Base-by-base conservation (phyloP, 2,888 invertebrate genomes). In the Drosophila borealis region DNA sequence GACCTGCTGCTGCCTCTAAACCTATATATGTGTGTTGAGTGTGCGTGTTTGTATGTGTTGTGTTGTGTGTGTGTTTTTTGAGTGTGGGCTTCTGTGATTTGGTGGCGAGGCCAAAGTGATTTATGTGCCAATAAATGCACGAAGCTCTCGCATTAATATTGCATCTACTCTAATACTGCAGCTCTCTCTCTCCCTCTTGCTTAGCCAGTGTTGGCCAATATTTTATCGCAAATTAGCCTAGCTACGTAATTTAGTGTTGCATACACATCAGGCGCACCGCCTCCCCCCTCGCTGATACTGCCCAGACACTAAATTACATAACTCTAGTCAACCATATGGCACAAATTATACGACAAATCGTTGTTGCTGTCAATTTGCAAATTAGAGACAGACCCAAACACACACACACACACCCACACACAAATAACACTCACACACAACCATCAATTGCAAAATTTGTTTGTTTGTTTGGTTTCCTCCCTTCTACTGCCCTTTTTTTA, bases 41-140 rank as follows among this genome's bases (percentile, higher is more conserved):
- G 11, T 46, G 33, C 50, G 46, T 21, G 37, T 46, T 25, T 39
- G 25, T 56, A 13, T 33, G 37, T 41, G 4, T 34, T 39, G 25
- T 49, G 17, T 29, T 41, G 42, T 39, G 33, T 46, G 19, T 41
- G 41, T 51, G 44, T 48, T 29, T 29, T 29, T 29, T 8, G 29
- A 29, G 29, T 70, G 41, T 57, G 50, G 49, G 34, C 9, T 46
- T 19, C 78, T 61, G 76, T 78, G 80, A 81, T 80, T 82, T 70
- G 72, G 72, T 59, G 67, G 67, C 62, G 63, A 54, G 62, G 44
- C 61, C 65, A 45, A 68, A 73, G 74, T 82, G 79, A 83, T 83
- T 83, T 84, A 84, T 83, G 55, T 69, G 80, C 80, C 82, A 78
- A 84, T 81, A 83, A 80, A 84, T 81, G 81, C 78, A 81, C 59